Evolutionary conservation across 2,888 invertebrate species (phyloP).

Genomic region (Agrotis clavis): DNA sequence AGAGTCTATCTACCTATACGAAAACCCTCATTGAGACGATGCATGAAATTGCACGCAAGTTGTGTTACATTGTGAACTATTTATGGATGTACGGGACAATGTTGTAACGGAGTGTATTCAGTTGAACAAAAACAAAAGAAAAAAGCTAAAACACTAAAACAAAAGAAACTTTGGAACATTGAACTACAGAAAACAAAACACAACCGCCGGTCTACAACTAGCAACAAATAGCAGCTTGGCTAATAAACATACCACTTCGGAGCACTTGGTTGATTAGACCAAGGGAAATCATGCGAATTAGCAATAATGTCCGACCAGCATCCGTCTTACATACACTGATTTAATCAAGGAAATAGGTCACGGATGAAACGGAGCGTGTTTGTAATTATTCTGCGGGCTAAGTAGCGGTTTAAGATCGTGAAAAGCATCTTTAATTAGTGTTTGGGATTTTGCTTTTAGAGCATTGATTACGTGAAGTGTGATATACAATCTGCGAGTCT

Average conservation of each 20-base stretch:
- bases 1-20: too few species aligned
- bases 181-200: conserved; percentile 38
- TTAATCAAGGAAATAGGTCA: conserved; percentile 68
- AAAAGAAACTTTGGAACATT: conserved; percentile 29
- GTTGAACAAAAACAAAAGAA: too few species aligned
- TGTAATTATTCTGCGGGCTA: conserved; percentile 50
- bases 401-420: conserved; percentile 50
- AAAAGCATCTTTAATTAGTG: conserved; percentile 40
- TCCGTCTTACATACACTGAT: conserved; percentile 69
- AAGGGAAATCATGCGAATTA: conserved; percentile 82
- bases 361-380: conserved; percentile 42
- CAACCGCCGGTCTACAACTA: conserved; percentile 49
- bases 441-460: conserved; percentile 33
- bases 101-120: too few species aligned
- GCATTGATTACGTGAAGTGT: conserved; percentile 15
- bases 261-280: conserved; percentile 83
- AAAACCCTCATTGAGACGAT: too few species aligned
- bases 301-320: conserved; percentile 63
- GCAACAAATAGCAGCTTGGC: conserved; percentile 23
- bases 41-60: too few species aligned
- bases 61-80: too few species aligned
- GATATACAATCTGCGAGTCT: not conserved
- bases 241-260: conserved; percentile 74
- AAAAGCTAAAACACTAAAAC: not conserved
- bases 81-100: too few species aligned